phyloP scores from a whole-genome alignment of 2,113 vertebrate species.

The Melanerpes formicivorus region DNA sequence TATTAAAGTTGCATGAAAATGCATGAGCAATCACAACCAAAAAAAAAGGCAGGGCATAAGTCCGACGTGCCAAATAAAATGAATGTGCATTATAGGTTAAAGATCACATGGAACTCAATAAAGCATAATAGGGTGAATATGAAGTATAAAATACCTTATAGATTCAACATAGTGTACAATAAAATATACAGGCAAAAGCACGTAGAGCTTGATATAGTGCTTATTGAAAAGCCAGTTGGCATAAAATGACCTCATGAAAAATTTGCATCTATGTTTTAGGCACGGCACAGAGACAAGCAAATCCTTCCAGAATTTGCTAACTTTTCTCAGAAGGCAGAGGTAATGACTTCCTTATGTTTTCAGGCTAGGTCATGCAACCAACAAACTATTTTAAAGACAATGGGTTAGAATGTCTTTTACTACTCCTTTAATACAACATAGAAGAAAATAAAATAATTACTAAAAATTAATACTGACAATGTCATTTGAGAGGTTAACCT shows the following conservation, averaged over 20 bases:
- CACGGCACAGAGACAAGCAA: not conserved
- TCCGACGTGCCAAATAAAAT: constrained; percentile 21
- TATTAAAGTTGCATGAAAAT: not conserved
- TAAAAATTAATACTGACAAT: not conserved
- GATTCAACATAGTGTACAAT: not conserved
- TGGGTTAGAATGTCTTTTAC: not conserved
- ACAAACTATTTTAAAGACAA: not conserved
- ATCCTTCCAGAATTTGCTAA: not conserved
- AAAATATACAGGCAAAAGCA: constrained; percentile 11
- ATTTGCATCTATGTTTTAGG: not conserved
- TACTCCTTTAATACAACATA: not conserved
- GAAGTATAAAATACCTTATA: constrained; percentile 31
- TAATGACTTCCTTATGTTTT: not conserved
- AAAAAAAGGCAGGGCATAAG: not conserved
- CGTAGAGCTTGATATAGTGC: not conserved
- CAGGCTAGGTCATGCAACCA: not conserved
- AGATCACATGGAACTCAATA: constrained; percentile 24
- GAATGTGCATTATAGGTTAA: constrained; percentile 23
- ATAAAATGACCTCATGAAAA: constrained; percentile 19
- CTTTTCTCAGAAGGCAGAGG: not conserved
- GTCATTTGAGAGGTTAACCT: not conserved
- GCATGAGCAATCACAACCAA: not conserved
- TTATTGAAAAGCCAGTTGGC: not conserved
- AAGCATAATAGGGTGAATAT: constrained; percentile 21
- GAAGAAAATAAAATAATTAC: not conserved